A percentile compares a stretch with the other conserved stretches of the same genome.
These are phyloP conservation scores for Allolobophora icterica DNA, from an alignment of 2,888 invertebrate genomes.

Conservation along the genomic window DNA sequence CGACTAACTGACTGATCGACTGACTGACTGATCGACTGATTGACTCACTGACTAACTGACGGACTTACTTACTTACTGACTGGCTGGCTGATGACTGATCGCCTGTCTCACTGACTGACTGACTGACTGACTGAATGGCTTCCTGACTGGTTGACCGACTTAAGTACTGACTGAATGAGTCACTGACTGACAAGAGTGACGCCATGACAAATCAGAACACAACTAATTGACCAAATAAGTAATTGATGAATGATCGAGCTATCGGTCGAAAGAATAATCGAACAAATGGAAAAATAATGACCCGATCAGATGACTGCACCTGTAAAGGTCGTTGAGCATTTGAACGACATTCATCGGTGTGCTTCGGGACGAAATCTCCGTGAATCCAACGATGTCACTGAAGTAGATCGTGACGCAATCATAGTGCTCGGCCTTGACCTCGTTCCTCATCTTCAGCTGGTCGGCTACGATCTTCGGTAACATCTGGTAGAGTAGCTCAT, in stretches of 20 bases:
- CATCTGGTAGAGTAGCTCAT: slow-evolving; percentile 44
- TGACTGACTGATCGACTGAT: background rate
- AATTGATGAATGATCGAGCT: background rate
- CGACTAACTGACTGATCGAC: background rate
- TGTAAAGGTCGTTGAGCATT: slow-evolving; percentile 45
- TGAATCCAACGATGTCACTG: slow-evolving; percentile 47
- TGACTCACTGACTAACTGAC: no score
- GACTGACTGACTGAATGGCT: no score
- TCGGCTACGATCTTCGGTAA: slow-evolving; percentile 42
- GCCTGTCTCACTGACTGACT: no score
- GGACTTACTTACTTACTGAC: no score
- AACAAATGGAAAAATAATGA: background rate
- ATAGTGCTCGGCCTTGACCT: slow-evolving; percentile 44
- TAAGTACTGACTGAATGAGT: background rate
- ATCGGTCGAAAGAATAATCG: background rate
- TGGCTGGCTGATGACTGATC: no score
- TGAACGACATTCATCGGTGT: slow-evolving; percentile 42
- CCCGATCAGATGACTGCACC: slow-evolving; percentile 26
- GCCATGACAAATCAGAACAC: no score
- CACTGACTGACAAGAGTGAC: background rate
- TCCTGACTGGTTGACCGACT: no score
- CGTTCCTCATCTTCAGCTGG: slow-evolving; percentile 39
- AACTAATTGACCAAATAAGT: no score
- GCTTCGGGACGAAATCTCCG: slow-evolving; percentile 43
- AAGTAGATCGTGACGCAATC: slow-evolving; percentile 48